phyloP scores from a whole-genome alignment of 1,140 invertebrate species.

The Halictus rubicundus region DNA sequence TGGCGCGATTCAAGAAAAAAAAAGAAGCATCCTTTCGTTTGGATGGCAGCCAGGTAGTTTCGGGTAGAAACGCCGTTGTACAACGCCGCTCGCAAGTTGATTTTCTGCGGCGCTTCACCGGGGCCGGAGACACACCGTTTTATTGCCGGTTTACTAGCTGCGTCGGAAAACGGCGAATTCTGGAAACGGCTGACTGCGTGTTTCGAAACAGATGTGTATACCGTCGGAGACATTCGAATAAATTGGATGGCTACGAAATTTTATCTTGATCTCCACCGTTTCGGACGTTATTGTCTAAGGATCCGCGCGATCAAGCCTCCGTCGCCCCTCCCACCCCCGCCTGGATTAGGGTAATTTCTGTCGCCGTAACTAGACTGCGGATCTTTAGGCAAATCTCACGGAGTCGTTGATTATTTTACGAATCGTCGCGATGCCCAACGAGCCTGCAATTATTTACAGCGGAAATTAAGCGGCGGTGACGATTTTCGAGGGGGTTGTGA shows the following conservation, averaged over 20 bases:
- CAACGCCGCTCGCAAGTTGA: not conserved
- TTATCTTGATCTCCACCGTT: not conserved
- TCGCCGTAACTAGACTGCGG: too few relatives aligned
- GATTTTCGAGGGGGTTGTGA: too few relatives aligned
- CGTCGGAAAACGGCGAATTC: not conserved
- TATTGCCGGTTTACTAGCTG: not conserved
- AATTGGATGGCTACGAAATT: slow-evolving; percentile 2
- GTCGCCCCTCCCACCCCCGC: too few relatives aligned
- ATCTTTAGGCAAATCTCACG: too few relatives aligned
- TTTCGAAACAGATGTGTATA: not conserved
- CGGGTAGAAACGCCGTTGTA: not conserved
- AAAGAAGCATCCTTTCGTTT: slow-evolving; percentile 9
- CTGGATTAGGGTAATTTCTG: too few relatives aligned
- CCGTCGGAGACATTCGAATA: not conserved
- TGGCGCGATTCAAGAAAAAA: not conserved
- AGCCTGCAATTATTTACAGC: too few relatives aligned
- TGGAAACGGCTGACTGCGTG: not conserved
- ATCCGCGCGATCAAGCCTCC: too few relatives aligned
- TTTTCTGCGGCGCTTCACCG: not conserved
- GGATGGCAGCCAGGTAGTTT: slow-evolving; percentile 20
- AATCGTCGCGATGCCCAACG: too few relatives aligned
- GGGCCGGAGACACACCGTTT: not conserved
- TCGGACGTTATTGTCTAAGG: too few relatives aligned
- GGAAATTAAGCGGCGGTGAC: too few relatives aligned
- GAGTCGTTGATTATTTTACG: too few relatives aligned